Conservation (phyloP, 2,888 invertebrate species). For the Bursaphelenchus okinawaensis region DNA sequence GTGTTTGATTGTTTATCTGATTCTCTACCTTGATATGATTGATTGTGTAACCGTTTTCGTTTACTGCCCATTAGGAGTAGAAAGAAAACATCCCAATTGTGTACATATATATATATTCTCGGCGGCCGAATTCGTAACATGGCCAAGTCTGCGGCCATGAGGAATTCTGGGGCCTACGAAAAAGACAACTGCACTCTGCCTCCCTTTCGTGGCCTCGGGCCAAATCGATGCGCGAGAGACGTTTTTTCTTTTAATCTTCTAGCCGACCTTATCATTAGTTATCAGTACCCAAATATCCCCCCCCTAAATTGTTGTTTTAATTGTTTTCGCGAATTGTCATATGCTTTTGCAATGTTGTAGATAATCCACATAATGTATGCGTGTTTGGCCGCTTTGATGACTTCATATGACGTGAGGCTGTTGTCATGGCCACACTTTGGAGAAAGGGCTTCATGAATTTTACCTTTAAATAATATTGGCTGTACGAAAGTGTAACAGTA, state of each 20-base stretch:
- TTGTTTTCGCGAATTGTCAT: background rate
- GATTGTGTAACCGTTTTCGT: background rate
- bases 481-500: too few species aligned
- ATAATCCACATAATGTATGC: background rate
- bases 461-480: too few species aligned
- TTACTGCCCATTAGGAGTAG: background rate
- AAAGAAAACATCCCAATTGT: background rate
- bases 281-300: too few species aligned
- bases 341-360: background rate
- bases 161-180: background rate
- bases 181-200: background rate
- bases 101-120: background rate
- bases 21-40: background rate
- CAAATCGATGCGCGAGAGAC: background rate
- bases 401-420: background rate
- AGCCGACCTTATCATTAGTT: too few species aligned
- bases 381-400: background rate
- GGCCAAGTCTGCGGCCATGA: too few species aligned
- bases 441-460: slow-evolving; percentile 5
- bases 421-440: slow-evolving; percentile 10
- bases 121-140: background rate
- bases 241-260: background rate
- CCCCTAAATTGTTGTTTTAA: too few species aligned
- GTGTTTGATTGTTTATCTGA: background rate
- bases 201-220: background rate